These are phyloP conservation scores for Eupithecia centaureata DNA, from an alignment of 2,888 invertebrate genomes.

Conservation along the genomic window DNA sequence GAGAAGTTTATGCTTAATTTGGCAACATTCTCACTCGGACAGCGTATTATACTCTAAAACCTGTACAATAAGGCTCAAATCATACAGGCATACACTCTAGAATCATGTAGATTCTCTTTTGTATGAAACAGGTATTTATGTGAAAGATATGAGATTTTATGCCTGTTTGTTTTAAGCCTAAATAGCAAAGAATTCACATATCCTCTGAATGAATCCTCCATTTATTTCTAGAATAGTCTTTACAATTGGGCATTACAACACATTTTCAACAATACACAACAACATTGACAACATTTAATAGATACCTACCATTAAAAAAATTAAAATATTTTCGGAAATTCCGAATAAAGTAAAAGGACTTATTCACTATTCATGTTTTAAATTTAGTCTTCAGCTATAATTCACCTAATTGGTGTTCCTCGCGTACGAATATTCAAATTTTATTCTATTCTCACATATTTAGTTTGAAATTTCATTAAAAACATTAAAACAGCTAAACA, in stretches of 20 bases:
- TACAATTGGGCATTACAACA: conserved; percentile 34
- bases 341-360: conserved; percentile 8
- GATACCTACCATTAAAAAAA: conserved; percentile 12
- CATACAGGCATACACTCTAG: background rate
- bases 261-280: conserved; percentile 43
- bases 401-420: conserved; percentile 18
- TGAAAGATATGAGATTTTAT: background rate
- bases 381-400: conserved; percentile 27
- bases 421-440: conserved; percentile 6
- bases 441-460: conserved; percentile 18
- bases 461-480: conserved; percentile 38
- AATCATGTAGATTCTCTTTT: background rate
- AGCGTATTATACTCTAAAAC: conserved; percentile 37
- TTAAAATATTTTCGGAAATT: conserved; percentile 6
- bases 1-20: conserved; percentile 57
- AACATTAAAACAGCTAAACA: conserved; percentile 44
- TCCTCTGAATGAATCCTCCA: background rate
- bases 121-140: background rate
- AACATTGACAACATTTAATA: conserved; percentile 22
- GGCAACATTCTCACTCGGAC: conserved; percentile 61
- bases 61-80: background rate
- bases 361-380: conserved; percentile 9
- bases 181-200: background rate
- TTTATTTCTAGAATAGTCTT: conserved; percentile 13
- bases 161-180: background rate